Conservation (phyloP, 2,888 invertebrate species). For the Monochamus alternatus region DNA sequence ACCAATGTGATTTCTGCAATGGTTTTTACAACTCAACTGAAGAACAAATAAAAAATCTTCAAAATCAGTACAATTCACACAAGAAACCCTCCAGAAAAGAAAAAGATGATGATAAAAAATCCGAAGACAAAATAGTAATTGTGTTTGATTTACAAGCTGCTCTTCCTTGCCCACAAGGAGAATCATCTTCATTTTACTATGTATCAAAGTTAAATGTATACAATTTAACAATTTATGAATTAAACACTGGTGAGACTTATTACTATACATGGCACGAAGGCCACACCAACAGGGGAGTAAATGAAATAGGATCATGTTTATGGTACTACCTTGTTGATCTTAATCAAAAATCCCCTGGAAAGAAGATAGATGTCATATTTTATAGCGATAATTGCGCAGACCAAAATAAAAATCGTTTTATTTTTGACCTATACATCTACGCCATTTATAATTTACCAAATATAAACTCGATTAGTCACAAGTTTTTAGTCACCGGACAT, state of each 20-base stretch:
- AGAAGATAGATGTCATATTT: slow-evolving; percentile 40
- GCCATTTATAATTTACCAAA: slow-evolving; percentile 20
- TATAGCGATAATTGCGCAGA: slow-evolving; percentile 46
- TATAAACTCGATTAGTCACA: slow-evolving; percentile 36
- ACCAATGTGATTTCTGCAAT: slow-evolving; percentile 28
- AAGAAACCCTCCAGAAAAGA: slow-evolving; percentile 36
- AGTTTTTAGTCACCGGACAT: slow-evolving; percentile 38
- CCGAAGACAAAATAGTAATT: slow-evolving; percentile 18
- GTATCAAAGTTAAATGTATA: slow-evolving; percentile 57
- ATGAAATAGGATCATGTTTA: slow-evolving; percentile 55
- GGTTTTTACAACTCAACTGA: slow-evolving; percentile 20
- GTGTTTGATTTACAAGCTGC: slow-evolving; percentile 54
- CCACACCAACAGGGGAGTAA: slow-evolving; percentile 58
- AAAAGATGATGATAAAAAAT: slow-evolving; percentile 35
- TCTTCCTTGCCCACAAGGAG: slow-evolving; percentile 51
- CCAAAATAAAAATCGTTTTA: slow-evolving; percentile 44
- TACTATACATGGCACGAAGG: slow-evolving; percentile 59
- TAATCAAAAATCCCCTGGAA: slow-evolving; percentile 12
- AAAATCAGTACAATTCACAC: slow-evolving; percentile 30
- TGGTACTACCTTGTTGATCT: slow-evolving; percentile 22
- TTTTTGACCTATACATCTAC: slow-evolving; percentile 37
- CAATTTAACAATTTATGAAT: slow-evolving; percentile 59
- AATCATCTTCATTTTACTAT: slow-evolving; percentile 55
- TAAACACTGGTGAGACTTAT: slow-evolving; percentile 52
- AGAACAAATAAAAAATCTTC: slow-evolving; percentile 16